Conservation (phyloP, 2,888 invertebrate species). For the Hirtodrosophila confusa region DNA sequence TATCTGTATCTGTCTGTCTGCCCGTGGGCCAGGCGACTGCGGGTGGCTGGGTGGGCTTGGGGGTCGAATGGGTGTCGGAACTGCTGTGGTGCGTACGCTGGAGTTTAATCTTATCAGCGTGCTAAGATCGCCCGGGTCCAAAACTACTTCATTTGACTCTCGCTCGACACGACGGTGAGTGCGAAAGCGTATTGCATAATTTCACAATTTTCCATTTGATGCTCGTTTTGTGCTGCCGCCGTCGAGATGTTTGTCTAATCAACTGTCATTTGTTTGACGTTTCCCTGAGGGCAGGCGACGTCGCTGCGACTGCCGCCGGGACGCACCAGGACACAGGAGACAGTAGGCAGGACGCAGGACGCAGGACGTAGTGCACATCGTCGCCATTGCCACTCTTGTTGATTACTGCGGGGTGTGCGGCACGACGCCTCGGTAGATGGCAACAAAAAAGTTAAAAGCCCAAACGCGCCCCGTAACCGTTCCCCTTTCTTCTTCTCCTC, state of each 20-base stretch:
- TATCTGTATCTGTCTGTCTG: conserved; percentile 38
- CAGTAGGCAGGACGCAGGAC: conserved; percentile 48
- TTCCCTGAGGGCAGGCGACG: conserved; percentile 78
- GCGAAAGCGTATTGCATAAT: conserved; percentile 82
- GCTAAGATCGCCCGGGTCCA: conserved; percentile 71
- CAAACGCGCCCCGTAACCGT: conserved; percentile 32
- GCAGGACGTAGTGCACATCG: conserved; percentile 35
- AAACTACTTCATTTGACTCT: conserved; percentile 76
- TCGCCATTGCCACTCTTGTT: conserved; percentile 76
- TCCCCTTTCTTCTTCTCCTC: not conserved
- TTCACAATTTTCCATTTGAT: conserved; percentile 83
- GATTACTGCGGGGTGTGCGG: conserved; percentile 65
- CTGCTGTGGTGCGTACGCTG: conserved; percentile 63
- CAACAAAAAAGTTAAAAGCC: conserved; percentile 75
- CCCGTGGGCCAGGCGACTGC: conserved; percentile 36
- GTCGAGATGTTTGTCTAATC: conserved; percentile 83
- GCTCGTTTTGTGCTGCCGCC: conserved; percentile 78
- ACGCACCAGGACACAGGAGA: conserved; percentile 31
- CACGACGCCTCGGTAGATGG: conserved; percentile 12
- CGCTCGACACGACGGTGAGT: conserved; percentile 32
- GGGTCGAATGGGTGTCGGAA: conserved; percentile 50
- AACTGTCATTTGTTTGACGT: conserved; percentile 84
- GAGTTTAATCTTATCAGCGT: conserved; percentile 74
- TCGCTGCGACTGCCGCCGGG: conserved; percentile 46
- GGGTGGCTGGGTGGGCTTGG: conserved; percentile 25